Evolutionary conservation across 2,797 vertebrate species (phyloP), one percentile per base, ranked within the genome.

Genomic region (Coendou prehensilis): DNA sequence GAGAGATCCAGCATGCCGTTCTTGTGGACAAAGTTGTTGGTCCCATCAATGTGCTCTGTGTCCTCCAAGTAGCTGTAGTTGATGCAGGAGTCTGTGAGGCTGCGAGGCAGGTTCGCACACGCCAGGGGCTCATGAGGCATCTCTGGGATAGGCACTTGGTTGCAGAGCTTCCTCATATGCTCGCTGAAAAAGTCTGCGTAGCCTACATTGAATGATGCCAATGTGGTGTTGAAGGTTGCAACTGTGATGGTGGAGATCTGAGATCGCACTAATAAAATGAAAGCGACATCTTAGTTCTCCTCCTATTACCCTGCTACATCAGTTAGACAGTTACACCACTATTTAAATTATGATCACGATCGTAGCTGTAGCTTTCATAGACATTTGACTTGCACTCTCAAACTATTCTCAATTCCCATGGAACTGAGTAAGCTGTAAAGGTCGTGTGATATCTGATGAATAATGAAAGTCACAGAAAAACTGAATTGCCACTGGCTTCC

Each of bases 191-290:
- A 99, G 98, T 99, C 99, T 0, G 99, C 99, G 0, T 99, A 99
- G 89, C 99, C 99, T 87, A 99, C 99, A 0, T 99, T 99, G 98
- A 99, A 99, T 0, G 99, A 99, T 0, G 99, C 99, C 98, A 99
- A 97, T 0, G 99, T 99, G 30, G 99, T 99, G 98, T 99, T 99
- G 98, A 99, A 99, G 5, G 99, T 99, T 0, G 99, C 99, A 98
- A 99, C 99, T 1, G 99, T 99, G 98, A 99, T 99, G 67, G 99
- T 99, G 96, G 99, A 99, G 98, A 99, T 99, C 99, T 99, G 99
- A 54, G 99, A 99, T 37, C 99, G 99, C 52, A 99, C 99, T 99
- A 96, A 47, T 50, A 89, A 84, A 92, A 97, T 4, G 85, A 98
- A 87, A 97, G 90, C 5, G 82, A 11, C 0, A 22, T 63, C 64